Percentiles rank a stretch among this genome's conserved stretches.
phyloP scores from a whole-genome alignment of 2,888 invertebrate species.

The Epirrhoe tristata region DNA sequence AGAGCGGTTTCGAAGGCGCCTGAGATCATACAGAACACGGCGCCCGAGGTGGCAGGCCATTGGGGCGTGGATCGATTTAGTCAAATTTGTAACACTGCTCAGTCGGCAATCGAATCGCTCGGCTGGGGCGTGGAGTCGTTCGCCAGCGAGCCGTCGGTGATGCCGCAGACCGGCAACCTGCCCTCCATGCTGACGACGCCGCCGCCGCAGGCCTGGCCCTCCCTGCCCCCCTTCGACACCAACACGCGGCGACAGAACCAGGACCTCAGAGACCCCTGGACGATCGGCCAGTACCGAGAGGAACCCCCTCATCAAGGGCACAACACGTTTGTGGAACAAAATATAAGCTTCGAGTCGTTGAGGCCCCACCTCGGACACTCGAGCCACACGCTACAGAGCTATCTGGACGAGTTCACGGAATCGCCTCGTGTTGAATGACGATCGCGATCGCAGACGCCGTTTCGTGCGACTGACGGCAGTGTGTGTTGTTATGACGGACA shows the following conservation, averaged over 20 bases:
- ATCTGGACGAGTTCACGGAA: slow-evolving; percentile 75
- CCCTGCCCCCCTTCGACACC: slow-evolving; percentile 67
- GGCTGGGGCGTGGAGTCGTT: slow-evolving; percentile 68
- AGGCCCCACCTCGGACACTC: slow-evolving; percentile 62
- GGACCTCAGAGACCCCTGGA: slow-evolving; percentile 71
- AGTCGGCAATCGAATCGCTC: slow-evolving; percentile 67
- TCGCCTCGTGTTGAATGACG: slow-evolving; percentile 78
- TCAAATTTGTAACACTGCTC: slow-evolving; percentile 55
- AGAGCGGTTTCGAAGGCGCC: slow-evolving; percentile 63
- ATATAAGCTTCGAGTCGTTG: slow-evolving; percentile 70
- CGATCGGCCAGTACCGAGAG: slow-evolving; percentile 73
- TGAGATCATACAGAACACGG: slow-evolving; percentile 60
- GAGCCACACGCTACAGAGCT: slow-evolving; percentile 64
- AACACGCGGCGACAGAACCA: slow-evolving; percentile 60
- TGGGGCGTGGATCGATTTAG: slow-evolving; percentile 71
- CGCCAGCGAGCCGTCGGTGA: slow-evolving; percentile 52
- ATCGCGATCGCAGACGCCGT: slow-evolving; percentile 41
- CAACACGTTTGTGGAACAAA: slow-evolving; percentile 75
- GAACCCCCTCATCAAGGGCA: slow-evolving; percentile 73
- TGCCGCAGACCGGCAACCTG: slow-evolving; percentile 55
- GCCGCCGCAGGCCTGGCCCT: slow-evolving; percentile 69
- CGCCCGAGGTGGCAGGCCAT: slow-evolving; percentile 62
- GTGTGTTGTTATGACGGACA: slow-evolving; percentile 47
- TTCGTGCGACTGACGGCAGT: slow-evolving; percentile 24
- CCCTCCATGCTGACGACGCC: slow-evolving; percentile 68